Evolutionary conservation across 2,888 invertebrate species (phyloP).

Genomic region (Fragum sueziense): DNA sequence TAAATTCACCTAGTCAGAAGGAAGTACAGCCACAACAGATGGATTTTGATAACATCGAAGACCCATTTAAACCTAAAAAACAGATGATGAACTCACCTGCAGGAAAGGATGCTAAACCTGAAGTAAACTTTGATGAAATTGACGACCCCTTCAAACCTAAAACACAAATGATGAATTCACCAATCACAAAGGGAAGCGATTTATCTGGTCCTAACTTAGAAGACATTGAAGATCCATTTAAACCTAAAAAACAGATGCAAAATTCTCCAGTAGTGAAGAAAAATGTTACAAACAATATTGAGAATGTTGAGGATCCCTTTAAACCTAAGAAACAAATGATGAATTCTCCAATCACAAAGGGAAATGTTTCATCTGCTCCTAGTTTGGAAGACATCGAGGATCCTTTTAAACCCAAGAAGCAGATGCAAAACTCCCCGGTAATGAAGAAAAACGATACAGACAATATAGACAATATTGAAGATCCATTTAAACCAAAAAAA

Average conservation of each 20-base stretch:
- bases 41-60: background rate
- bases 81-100: slow-evolving; percentile 21
- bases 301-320: background rate
- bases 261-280: slow-evolving; percentile 43
- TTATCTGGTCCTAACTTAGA: slow-evolving; percentile 33
- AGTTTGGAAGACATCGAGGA: slow-evolving; percentile 23
- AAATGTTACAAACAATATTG: background rate
- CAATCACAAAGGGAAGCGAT: slow-evolving; percentile 18
- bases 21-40: background rate
- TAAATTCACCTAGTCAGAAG: slow-evolving; percentile 23
- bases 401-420: slow-evolving; percentile 32
- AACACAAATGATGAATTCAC: slow-evolving; percentile 51
- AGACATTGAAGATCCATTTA: slow-evolving; percentile 52
- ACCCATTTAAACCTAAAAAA: slow-evolving; percentile 18
- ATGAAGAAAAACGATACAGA: background rate
- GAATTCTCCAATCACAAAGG: slow-evolving; percentile 24
- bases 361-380: background rate
- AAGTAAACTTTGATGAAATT: slow-evolving; percentile 16
- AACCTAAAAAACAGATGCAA: slow-evolving; percentile 39
- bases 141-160: slow-evolving; percentile 49
- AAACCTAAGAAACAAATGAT: slow-evolving; percentile 14
- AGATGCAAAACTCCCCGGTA: slow-evolving; percentile 31
- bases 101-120: slow-evolving; percentile 1
- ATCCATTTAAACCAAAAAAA: slow-evolving; percentile 35
- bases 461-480: slow-evolving; percentile 16